Percentiles rank a stretch among this genome's conserved stretches.
phyloP scores from a whole-genome alignment of 35 echinoderm and acorn worm species.

The Lytechinus variegatus region DNA sequence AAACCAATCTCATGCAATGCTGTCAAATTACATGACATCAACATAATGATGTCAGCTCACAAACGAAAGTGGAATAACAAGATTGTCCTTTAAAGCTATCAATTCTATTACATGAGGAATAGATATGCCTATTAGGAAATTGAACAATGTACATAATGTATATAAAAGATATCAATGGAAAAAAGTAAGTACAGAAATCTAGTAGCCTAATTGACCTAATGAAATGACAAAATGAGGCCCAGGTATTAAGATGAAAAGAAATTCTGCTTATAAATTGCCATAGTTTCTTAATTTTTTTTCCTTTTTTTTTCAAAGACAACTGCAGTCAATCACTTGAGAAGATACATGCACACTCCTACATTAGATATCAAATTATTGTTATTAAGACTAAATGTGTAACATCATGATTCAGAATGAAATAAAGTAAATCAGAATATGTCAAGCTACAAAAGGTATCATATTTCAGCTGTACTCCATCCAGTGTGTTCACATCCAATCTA shows the following conservation, averaged over 20 bases:
- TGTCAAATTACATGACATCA: neutral
- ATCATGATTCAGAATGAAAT: neutral
- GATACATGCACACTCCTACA: neutral
- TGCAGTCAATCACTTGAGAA: too few relatives aligned
- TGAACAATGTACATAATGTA: too few relatives aligned
- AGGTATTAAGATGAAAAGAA: neutral
- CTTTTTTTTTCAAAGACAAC: too few relatives aligned
- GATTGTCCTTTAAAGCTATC: neutral
- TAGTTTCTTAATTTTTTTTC: too few relatives aligned
- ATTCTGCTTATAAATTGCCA: too few relatives aligned
- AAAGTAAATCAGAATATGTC: neutral
- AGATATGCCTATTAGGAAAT: neutral
- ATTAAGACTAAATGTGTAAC: neutral
- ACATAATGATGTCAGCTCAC: neutral
- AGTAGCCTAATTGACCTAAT: too few relatives aligned
- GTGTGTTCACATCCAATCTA: neutral
- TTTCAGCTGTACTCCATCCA: neutral
- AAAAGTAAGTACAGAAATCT: too few relatives aligned
- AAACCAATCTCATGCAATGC: neutral
- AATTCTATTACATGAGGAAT: neutral
- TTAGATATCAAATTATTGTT: neutral
- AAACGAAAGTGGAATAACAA: neutral
- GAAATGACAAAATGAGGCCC: neutral
- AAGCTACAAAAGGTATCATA: neutral
- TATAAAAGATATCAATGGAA: too few relatives aligned